These are phyloP conservation scores for Thera obeliscata DNA, from an alignment of 2,888 invertebrate species.

Conservation along the genomic window DNA sequence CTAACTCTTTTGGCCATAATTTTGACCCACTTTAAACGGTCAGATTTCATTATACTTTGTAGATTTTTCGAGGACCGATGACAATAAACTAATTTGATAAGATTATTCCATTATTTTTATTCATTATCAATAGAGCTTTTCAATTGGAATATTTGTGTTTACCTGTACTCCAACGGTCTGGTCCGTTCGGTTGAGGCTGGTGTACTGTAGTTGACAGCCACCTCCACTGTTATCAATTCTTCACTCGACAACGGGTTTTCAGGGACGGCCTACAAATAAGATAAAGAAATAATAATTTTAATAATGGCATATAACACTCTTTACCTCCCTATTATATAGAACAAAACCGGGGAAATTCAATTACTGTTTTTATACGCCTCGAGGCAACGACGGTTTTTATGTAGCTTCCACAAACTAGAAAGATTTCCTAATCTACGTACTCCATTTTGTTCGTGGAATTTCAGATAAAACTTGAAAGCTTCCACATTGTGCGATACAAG, in stretches of 20 bases:
- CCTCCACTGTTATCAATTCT: conserved; percentile 59
- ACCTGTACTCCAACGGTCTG: conserved; percentile 75
- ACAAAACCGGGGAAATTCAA: not conserved
- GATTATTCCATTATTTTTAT: too few species aligned
- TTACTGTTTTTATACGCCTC: not conserved
- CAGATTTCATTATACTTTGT: too few species aligned
- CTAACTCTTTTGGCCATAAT: too few species aligned
- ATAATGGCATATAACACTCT: not conserved
- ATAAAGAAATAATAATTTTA: not conserved
- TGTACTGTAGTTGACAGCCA: conserved; percentile 76
- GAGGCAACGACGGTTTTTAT: not conserved
- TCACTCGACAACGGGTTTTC: conserved; percentile 55
- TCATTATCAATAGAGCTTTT: too few species aligned
- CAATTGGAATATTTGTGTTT: conserved; percentile 19
- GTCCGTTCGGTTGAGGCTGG: conserved; percentile 63
- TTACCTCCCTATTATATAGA: too few species aligned
- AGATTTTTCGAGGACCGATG: too few species aligned
- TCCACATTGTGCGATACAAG: conserved; percentile 2
- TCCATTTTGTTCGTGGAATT: conserved; percentile 5
- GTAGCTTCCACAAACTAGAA: not conserved
- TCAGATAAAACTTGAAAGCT: conserved; percentile 10
- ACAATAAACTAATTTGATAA: too few species aligned
- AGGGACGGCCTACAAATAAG: conserved; percentile 62
- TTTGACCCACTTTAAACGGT: too few species aligned
- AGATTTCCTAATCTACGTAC: conserved; percentile 4